Evolutionary conservation across 35 echinoderm and acorn worm genomes (phyloP).

Genomic region (Amphiura filiformis): DNA sequence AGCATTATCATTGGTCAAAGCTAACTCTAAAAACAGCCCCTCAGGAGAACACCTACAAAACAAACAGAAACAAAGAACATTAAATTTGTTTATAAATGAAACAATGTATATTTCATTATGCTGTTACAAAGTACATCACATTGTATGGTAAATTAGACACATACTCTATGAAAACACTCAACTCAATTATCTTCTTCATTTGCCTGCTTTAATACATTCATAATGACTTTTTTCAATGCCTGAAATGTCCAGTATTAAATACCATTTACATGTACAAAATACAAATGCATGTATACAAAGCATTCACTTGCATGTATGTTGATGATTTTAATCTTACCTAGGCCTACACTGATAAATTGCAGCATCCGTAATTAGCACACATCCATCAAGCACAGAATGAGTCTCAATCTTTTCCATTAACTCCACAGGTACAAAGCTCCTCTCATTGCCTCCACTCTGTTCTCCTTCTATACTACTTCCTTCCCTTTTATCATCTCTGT

Average conservation of each 20-base stretch:
- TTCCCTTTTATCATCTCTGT: not conserved
- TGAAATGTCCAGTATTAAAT: too few relatives aligned
- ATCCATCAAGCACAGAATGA: conserved; percentile 50
- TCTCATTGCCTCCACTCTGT: not conserved
- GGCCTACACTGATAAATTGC: conserved; percentile 67
- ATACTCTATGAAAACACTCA: too few relatives aligned
- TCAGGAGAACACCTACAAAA: conserved; percentile 54
- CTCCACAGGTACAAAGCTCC: not conserved
- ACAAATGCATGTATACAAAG: not conserved
- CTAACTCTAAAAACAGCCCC: conserved; percentile 63
- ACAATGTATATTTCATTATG: not conserved
- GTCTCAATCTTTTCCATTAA: not conserved
- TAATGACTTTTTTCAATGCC: too few relatives aligned
- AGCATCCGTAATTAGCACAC: conserved; percentile 37
- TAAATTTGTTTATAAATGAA: not conserved
- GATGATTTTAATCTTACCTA: conserved; percentile 1
- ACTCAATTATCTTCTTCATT: too few relatives aligned
- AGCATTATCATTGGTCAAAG: conserved; percentile 29
- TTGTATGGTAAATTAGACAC: not conserved
- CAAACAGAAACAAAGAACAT: too few relatives aligned
- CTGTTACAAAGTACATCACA: not conserved
- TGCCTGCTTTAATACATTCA: too few relatives aligned
- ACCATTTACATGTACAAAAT: too few relatives aligned
- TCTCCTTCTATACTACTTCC: not conserved
- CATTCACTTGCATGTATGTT: not conserved